Conservation (phyloP, 2,888 invertebrate species). For the Zeuzera pyrina region DNA sequence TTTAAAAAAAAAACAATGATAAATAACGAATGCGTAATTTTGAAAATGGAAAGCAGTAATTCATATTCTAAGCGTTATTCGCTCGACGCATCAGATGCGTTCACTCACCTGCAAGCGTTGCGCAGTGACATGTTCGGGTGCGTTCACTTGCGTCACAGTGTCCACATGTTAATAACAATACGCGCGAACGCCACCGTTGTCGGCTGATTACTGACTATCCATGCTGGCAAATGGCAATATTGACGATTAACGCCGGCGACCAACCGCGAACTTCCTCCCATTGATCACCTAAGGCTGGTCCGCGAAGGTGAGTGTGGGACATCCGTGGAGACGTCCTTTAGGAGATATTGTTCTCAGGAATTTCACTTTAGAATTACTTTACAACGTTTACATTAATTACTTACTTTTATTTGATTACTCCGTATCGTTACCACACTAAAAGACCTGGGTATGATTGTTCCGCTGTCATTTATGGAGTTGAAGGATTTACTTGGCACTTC, state of each 20-base stretch:
- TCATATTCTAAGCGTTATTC: no score
- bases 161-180: slow-evolving; percentile 9
- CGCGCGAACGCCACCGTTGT: slow-evolving; percentile 22
- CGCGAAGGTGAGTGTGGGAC: not conserved
- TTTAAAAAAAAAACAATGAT: not conserved
- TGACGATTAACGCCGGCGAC: slow-evolving; percentile 7
- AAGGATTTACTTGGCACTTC: no score
- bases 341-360: no score
- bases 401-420: no score
- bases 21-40: not conserved
- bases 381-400: no score
- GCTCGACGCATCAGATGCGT: slow-evolving; percentile 21
- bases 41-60: not conserved
- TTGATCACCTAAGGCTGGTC: slow-evolving; percentile 26
- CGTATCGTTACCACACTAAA: no score
- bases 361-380: no score
- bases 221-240: not conserved
- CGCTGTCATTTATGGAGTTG: no score
- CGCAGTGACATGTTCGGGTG: slow-evolving; percentile 27
- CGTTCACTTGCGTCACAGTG: slow-evolving; percentile 16
- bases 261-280: slow-evolving; percentile 30
- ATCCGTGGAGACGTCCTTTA: no score
- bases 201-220: slow-evolving; percentile 17
- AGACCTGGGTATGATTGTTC: no score
- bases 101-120: slow-evolving; percentile 28